Evolutionary conservation across 2,888 invertebrate species (phyloP), one percentile per base, ranked within the genome.

Genomic region (Sisyra nigra): DNA sequence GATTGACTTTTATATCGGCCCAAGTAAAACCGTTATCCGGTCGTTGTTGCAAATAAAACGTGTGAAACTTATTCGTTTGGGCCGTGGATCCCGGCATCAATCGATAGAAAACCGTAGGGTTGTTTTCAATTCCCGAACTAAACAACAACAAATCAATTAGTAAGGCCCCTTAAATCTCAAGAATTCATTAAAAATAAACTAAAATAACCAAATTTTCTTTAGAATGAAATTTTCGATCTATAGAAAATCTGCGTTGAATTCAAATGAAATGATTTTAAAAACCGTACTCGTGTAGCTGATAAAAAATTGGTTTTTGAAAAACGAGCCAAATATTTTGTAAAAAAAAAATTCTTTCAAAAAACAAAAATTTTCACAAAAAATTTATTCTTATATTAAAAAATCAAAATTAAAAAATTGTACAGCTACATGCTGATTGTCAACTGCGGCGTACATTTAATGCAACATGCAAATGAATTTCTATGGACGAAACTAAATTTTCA

Each of bases 1-100:
- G 91, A 68, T 93, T 92, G 54, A 93, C 92, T 71, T 91, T 89
- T 63, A 91, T 88, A 61, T 92, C 91, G 6, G 91, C 92, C 89
- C 91, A 92, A 52, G 91, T 92, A 59, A 83, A 83, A 48, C 88
- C 87, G 60, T 88, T 86, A 58, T 91, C 89, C 51, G 84, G 80
- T 57, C 92, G 74, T 70, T 92, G 92, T 76, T 92, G 91, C 53
- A 92, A 74, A 66, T 93, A 93, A 67, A 92, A 93, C 48, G 91
- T 91, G 65, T 93, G 88, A 65, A 81, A 81, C 67, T 92, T 93
- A 69, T 93, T 93, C 53, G 92, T 93, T 67, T 93, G 92, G 6
- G 92, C 88, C 44, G 92, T 93, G 30, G 91, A 91, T 49, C 92
- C 92, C 49, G 89, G 89, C 84, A 93, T 93, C 60, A 93, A 68